Evolutionary conservation across 1,140 invertebrate genomes (phyloP).

Genomic region (Drosophila pseudoananassae): DNA sequence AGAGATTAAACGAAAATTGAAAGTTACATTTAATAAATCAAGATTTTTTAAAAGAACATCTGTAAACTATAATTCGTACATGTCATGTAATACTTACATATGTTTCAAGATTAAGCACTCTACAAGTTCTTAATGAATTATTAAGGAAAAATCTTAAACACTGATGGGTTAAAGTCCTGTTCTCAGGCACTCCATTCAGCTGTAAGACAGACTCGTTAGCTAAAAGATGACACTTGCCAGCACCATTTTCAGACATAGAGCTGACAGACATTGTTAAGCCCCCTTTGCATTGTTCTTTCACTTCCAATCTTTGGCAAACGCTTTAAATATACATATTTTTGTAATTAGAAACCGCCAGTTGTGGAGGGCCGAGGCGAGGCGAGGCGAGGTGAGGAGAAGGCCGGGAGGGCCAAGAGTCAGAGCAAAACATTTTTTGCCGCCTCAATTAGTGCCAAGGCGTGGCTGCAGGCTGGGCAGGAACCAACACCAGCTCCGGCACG

Average conservation of each 20-base stretch:
- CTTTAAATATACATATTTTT: slow-evolving; percentile 79
- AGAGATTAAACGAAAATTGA: slow-evolving; percentile 21
- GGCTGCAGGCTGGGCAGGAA: slow-evolving; percentile 38
- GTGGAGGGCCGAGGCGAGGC: neutral
- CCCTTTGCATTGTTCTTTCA: slow-evolving; percentile 46
- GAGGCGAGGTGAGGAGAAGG: slow-evolving; percentile 6
- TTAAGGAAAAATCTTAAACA: neutral
- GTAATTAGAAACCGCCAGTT: slow-evolving; percentile 63
- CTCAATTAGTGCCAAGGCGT: slow-evolving; percentile 76
- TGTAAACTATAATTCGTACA: neutral
- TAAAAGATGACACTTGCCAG: slow-evolving; percentile 26
- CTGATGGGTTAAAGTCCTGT: neutral
- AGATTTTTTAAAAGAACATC: neutral
- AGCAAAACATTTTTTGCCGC: slow-evolving; percentile 71
- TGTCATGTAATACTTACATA: too few species aligned
- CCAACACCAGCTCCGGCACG: slow-evolving; percentile 47
- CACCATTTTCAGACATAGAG: slow-evolving; percentile 30
- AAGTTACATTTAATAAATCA: neutral
- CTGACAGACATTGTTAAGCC: slow-evolving; percentile 49
- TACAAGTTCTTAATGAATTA: too few species aligned
- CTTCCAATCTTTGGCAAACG: slow-evolving; percentile 47
- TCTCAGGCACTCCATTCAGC: neutral
- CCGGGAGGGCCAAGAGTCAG: slow-evolving; percentile 47
- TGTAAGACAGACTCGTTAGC: slow-evolving; percentile 7
- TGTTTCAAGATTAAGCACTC: too few species aligned